Evolutionary conservation across 1,140 invertebrate species (phyloP), one percentile per base, ranked within the genome.

Genomic region (Maniola jurtina): DNA sequence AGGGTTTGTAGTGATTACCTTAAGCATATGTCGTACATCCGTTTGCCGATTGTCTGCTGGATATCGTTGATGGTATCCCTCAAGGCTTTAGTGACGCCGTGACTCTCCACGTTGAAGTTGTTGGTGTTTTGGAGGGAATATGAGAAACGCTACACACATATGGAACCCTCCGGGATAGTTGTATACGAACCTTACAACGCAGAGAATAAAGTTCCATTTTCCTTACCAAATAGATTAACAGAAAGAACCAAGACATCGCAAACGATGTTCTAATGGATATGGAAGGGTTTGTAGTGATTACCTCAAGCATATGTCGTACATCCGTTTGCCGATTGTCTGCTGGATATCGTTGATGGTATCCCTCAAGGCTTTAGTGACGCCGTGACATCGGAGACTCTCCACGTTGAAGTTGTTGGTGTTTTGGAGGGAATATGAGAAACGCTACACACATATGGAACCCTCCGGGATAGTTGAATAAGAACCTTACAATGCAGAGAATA

Each of bases 61-160:
- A 99, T 96, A 75, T 97, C 96, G 62, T 95, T 94, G 40, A 99
- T 98, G n/a, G 98, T 99, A 72, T 99, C 98, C 50, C 97, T 92
- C 16, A 99, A 92, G 75, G 98, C 96, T 92, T 99, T 99, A 5
- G 98, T 98, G 8, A 96, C 97, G 0, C 99, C 99, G 92, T 99
- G 98, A 61, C 98, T 99, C 83, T 99, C 99, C 6, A 99, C 98
- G 84, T 99, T 99, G 88, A 99, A 99, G 90, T 99, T 99, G 86
- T 99, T 99, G 0, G 98, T 99, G 92, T 99, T 82, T 94, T 95
- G 1, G 98, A 5, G 99, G 99, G 90, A 99, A 99, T 70, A 99
- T 99, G 8, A 99, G 92, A 88, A 99, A 99, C 55, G 98, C 99
- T n/a, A n/a, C n/a, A n/a, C n/a, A n/a, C n/a, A n/a, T n/a, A n/a